A percentile compares a stretch with the other conserved stretches of the same genome.
phyloP scores from a whole-genome alignment of 92 coral and sea anemone genomes.

The Phymanthus crucifer region DNA sequence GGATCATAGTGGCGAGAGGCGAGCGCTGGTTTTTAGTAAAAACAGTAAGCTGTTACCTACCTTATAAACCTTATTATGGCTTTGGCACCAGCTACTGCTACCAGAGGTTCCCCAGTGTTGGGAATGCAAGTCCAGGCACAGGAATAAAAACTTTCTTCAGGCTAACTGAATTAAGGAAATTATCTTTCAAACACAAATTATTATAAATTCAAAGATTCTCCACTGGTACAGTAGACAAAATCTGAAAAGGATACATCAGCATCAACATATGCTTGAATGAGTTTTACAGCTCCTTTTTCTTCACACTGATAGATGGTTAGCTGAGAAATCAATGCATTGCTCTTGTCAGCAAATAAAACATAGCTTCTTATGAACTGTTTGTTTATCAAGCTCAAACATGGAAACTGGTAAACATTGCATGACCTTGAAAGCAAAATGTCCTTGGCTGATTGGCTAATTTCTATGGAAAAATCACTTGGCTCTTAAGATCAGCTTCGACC shows the following conservation, averaged over 20 bases:
- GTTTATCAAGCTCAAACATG: too few relatives aligned
- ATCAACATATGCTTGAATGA: slow-evolving; percentile 93
- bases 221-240: neutral
- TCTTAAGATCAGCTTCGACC: too few relatives aligned
- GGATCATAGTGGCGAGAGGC: too few relatives aligned
- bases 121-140: slow-evolving; percentile 95
- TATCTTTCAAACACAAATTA: neutral
- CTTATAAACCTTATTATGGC: slow-evolving; percentile 93
- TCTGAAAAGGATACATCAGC: slow-evolving; percentile 86
- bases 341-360: too few relatives aligned
- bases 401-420: too few relatives aligned
- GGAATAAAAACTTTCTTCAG: slow-evolving; percentile 92
- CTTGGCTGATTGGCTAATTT: too few relatives aligned
- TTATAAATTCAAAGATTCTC: too few relatives aligned
- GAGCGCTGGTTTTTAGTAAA: too few relatives aligned
- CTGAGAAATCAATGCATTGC: slow-evolving; percentile 27
- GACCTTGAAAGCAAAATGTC: too few relatives aligned
- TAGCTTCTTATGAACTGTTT: too few relatives aligned
- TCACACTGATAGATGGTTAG: slow-evolving; percentile 97
- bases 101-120: slow-evolving; percentile 86
- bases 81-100: slow-evolving; percentile 89
- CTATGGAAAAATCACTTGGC: too few relatives aligned
- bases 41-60: too few relatives aligned
- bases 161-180: slow-evolving; percentile 22
- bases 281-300: slow-evolving; percentile 89